Evolutionary conservation across 1,140 invertebrate genomes (phyloP).

Genomic region (Muscidifurax raptorellus): DNA sequence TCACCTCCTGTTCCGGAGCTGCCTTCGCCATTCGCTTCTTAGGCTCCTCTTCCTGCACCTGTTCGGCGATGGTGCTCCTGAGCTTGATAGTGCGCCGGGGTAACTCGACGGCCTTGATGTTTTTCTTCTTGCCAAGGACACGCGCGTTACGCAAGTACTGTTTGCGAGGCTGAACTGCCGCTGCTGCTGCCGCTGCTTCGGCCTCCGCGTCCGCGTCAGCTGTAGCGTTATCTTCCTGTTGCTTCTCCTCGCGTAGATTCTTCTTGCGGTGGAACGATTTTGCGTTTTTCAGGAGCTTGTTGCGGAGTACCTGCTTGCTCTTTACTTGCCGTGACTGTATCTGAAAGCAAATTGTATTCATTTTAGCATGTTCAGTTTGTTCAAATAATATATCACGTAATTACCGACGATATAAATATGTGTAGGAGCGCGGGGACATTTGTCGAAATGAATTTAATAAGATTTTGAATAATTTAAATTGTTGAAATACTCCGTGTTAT

Average conservation of each 20-base stretch:
- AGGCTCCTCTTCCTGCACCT: background rate
- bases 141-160: background rate
- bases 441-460: no score
- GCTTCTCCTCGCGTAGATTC: conserved; percentile 46
- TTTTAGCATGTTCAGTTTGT: no score
- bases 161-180: background rate
- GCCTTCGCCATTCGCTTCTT: conserved; percentile 54
- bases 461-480: no score
- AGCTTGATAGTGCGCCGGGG: background rate
- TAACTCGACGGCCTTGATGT: background rate
- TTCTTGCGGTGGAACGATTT: conserved; percentile 69
- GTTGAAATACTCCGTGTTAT: no score
- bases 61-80: background rate
- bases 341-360: conserved; percentile 53
- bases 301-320: conserved; percentile 68
- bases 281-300: conserved; percentile 71
- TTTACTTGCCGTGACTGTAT: conserved; percentile 63
- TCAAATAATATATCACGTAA: no score
- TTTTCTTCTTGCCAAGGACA: conserved; percentile 10
- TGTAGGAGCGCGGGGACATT: no score
- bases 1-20: background rate
- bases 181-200: background rate
- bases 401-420: no score
- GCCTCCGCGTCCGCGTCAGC: background rate
- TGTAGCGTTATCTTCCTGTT: conserved; percentile 42